A percentile compares a stretch with the other conserved stretches of the same genome.
Conservation (phyloP, 2,113 vertebrate genomes). For the Prinia subflava region DNA sequence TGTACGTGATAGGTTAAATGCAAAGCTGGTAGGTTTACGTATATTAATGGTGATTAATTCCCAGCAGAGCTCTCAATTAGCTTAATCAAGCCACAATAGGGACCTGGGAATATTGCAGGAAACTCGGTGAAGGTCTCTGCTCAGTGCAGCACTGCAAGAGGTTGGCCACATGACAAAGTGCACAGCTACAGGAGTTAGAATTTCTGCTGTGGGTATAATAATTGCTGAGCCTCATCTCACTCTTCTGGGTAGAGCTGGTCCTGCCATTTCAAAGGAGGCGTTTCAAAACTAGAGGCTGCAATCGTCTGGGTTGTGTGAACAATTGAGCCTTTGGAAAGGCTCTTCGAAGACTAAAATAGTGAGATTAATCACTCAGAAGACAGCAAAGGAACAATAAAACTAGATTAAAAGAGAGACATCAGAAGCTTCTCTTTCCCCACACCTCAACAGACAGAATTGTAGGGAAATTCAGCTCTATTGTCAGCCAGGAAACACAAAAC, state of each 20-base stretch:
- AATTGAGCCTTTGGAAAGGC: background rate
- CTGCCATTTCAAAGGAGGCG: background rate
- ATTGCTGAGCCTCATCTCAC: background rate
- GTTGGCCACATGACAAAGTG: background rate
- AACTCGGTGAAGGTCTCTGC: background rate
- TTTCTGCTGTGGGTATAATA: background rate
- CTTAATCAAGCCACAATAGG: background rate
- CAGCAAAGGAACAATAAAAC: slow-evolving; percentile 7
- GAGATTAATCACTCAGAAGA: slow-evolving; percentile 21
- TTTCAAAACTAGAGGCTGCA: background rate
- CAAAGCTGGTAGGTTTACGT: background rate
- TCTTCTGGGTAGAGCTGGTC: background rate
- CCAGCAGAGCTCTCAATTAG: background rate
- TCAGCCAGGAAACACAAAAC: background rate
- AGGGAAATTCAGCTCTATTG: background rate
- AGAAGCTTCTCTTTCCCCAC: background rate
- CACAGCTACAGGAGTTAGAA: background rate
- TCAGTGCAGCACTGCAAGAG: background rate
- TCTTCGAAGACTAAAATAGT: background rate
- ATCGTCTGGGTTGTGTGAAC: background rate
- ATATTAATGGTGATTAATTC: background rate
- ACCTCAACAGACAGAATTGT: background rate
- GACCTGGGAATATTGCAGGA: background rate
- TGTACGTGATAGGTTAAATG: rapidly evolving
- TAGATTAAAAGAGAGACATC: background rate